phyloP scores from a whole-genome alignment of 2,797 vertebrate species.

The Petrocephalus sullivani region DNA sequence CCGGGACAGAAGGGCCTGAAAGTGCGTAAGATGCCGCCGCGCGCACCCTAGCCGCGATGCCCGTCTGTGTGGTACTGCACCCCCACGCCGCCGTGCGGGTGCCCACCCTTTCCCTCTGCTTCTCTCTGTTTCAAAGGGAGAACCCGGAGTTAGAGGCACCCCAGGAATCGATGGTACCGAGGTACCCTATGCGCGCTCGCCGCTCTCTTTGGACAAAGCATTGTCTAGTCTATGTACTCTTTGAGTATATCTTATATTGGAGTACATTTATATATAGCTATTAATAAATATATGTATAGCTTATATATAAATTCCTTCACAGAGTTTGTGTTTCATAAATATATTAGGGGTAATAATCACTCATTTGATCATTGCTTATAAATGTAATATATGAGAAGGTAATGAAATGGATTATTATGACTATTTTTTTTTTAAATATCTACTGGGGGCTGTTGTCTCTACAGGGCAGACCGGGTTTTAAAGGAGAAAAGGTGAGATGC shows the following conservation, averaged over 20 bases:
- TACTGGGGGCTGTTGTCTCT: constrained; percentile 27
- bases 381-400: neutral
- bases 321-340: neutral
- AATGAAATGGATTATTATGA: neutral
- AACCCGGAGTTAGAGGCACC: constrained; percentile 61
- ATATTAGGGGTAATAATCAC: neutral
- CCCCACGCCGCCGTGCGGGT: neutral
- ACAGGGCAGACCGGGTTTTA: constrained; percentile 72
- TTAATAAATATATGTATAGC: no score
- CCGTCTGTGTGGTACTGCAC: neutral
- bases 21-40: constrained; percentile 37
- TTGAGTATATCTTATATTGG: neutral
- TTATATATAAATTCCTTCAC: neutral
- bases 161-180: constrained; percentile 65
- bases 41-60: neutral
- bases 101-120: constrained; percentile 16
- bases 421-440: neutral
- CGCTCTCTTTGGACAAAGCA: neutral
- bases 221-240: neutral
- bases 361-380: neutral
- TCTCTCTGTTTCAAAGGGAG: constrained; percentile 58
- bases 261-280: no score
- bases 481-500: constrained; percentile 74
- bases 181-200: constrained; percentile 49
- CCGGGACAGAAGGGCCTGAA: constrained; percentile 51